Conservation (phyloP, 2,113 vertebrate genomes). For the Engraulis encrasicolus region DNA sequence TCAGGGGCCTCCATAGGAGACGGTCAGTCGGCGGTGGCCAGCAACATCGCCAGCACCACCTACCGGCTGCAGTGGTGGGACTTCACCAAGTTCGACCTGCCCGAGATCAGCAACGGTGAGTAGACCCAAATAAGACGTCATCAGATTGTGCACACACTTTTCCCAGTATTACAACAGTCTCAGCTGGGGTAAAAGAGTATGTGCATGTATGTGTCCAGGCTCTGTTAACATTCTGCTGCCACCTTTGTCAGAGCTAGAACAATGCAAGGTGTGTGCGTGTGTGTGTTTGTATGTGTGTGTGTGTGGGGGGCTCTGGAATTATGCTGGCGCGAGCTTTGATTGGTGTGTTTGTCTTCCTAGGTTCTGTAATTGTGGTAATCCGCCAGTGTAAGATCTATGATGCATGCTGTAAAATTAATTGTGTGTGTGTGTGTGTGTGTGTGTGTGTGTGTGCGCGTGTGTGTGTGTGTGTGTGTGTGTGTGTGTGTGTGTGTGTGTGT, state of each 20-base stretch:
- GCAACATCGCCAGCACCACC: conserved; percentile 98
- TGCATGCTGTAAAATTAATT: conserved; percentile 80
- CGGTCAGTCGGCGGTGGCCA: conserved; percentile 96
- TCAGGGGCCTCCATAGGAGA: conserved; percentile 96
- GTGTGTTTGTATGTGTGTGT: no score
- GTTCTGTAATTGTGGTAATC: conserved; percentile 94
- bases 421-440: conserved; percentile 47
- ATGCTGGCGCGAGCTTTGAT: no score
- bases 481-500: not conserved
- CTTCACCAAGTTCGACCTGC: conserved; percentile 97
- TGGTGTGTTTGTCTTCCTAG: conserved; percentile 61
- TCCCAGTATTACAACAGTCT: no score
- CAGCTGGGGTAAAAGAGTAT: no score
- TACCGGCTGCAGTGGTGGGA: conserved; percentile 99
- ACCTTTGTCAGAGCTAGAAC: conserved; percentile 99
- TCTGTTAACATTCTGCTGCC: conserved; percentile 96
- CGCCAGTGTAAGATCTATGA: conserved; percentile 99
- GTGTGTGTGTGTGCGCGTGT: conserved; percentile 47
- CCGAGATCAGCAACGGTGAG: conserved; percentile 98
- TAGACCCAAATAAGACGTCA: not conserved
- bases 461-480: no score
- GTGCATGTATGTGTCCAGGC: conserved; percentile 72
- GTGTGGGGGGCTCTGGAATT: no score
- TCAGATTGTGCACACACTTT: no score
- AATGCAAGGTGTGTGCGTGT: conserved; percentile 87